These are phyloP conservation scores for Corella eumyota DNA, from an alignment of 23 tunicate genomes.

Conservation along the genomic window DNA sequence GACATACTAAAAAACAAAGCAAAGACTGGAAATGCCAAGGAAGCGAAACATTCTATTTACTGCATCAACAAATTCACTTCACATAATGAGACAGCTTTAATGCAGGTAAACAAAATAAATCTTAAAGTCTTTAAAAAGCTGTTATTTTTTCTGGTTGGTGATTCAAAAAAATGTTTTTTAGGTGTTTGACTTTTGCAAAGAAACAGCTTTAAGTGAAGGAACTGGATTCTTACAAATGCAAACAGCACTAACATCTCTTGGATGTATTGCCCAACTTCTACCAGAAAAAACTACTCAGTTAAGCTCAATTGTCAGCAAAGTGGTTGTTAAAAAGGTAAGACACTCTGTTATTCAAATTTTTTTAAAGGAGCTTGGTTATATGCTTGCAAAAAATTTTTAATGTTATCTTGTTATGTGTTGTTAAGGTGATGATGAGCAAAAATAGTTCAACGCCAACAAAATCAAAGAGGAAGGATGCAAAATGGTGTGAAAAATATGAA, in stretches of 20 bases:
- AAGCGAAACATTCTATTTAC: constrained; percentile 66
- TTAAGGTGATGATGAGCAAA: constrained; percentile 53
- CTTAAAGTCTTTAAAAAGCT: not conserved
- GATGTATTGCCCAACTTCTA: constrained; percentile 77
- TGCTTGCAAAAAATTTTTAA: not conserved
- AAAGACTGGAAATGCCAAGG: constrained; percentile 50
- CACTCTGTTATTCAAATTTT: no score
- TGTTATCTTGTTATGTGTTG: not conserved
- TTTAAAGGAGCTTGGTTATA: no score
- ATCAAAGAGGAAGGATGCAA: constrained; percentile 54
- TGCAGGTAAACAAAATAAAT: constrained; percentile 69
- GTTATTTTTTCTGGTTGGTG: not conserved
- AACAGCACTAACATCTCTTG: constrained; percentile 52
- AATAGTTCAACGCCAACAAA: constrained; percentile 10
- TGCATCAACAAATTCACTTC: constrained; percentile 59
- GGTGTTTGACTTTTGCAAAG: constrained; percentile 74
- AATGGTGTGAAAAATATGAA: constrained; percentile 67
- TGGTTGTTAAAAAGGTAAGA: constrained; percentile 70
- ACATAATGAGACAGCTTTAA: constrained; percentile 45
- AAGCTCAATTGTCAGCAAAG: constrained; percentile 42
- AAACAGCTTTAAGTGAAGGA: constrained; percentile 23
- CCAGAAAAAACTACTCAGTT: constrained; percentile 57
- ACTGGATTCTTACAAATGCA: constrained; percentile 24
- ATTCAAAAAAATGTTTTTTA: no score
- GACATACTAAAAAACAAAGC: constrained; percentile 68